Evolutionary conservation across 2,888 invertebrate genomes (phyloP).

Genomic region (Leptopilina syphax): DNA sequence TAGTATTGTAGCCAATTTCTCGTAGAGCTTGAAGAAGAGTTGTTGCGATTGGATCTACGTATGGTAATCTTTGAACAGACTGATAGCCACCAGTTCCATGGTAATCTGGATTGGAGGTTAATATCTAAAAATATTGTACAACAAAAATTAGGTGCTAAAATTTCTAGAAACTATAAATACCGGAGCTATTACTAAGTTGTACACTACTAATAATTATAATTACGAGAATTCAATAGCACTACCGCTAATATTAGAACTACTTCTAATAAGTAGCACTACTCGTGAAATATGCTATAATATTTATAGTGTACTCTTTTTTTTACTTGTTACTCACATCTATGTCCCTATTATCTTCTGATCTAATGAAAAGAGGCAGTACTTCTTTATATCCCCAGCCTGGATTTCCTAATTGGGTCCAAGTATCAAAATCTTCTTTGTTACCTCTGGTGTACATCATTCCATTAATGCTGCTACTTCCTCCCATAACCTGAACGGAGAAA

Average conservation of each 20-base stretch:
- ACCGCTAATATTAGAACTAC: too few relatives aligned
- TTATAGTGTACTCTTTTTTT: too few relatives aligned
- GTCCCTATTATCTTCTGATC: constrained; percentile 80
- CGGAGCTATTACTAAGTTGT: too few relatives aligned
- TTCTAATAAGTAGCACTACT: too few relatives aligned
- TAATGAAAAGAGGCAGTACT: constrained; percentile 86
- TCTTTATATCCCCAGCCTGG: constrained; percentile 87
- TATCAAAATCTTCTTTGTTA: constrained; percentile 88
- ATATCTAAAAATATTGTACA: constrained; percentile 16
- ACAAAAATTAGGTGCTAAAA: too few relatives aligned
- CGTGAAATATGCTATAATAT: too few relatives aligned
- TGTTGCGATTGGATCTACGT: constrained; percentile 8
- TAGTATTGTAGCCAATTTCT: constrained; percentile 40
- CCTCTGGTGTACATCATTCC: constrained; percentile 91
- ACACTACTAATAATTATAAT: too few relatives aligned
- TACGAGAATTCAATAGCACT: too few relatives aligned
- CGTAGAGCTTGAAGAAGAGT: constrained; percentile 27
- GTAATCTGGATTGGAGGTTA: constrained; percentile 73
- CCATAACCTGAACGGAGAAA: constrained; percentile 82
- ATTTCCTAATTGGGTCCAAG: constrained; percentile 87
- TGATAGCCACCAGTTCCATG: constrained; percentile 82
- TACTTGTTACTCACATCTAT: constrained; percentile 22
- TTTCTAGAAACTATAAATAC: too few relatives aligned
- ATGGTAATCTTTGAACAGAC: constrained; percentile 78
- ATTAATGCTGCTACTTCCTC: constrained; percentile 90